These are phyloP conservation scores for Tokudaia muenninki DNA, from an alignment of 2,797 vertebrate genomes.

Conservation along the genomic window DNA sequence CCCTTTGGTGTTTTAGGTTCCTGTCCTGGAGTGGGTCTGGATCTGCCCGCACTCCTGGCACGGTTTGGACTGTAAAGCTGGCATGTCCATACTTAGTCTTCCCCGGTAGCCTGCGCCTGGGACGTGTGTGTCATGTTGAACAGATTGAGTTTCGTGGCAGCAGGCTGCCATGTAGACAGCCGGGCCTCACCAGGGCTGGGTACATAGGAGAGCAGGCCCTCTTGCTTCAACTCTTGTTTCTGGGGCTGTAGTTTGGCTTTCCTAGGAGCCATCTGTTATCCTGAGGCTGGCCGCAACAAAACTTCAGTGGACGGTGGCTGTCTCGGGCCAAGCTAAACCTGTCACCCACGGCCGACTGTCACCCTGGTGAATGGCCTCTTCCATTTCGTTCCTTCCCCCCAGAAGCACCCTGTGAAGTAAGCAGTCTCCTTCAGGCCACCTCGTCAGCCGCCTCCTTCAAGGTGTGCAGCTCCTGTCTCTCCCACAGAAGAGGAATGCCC, in stretches of 20 bases:
- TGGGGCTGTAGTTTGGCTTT: neutral
- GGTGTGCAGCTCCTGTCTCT: neutral
- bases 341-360: neutral
- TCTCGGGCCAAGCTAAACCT: too few species aligned
- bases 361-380: neutral
- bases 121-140: neutral
- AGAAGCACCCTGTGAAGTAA: neutral
- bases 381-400: neutral
- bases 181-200: slow-evolving; percentile 13
- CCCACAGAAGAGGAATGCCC: neutral
- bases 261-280: neutral
- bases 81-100: neutral
- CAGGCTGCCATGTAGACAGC: neutral
- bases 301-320: neutral
- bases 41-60: neutral
- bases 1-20: neutral
- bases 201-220: neutral
- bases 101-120: neutral
- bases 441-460: neutral
- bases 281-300: neutral
- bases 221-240: neutral
- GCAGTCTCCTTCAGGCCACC: neutral
- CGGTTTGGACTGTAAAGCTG: neutral
- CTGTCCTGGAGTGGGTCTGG: neutral
- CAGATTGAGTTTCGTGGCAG: neutral